Conservation (phyloP, 2,888 invertebrate genomes). For the Morpho achilles region DNA sequence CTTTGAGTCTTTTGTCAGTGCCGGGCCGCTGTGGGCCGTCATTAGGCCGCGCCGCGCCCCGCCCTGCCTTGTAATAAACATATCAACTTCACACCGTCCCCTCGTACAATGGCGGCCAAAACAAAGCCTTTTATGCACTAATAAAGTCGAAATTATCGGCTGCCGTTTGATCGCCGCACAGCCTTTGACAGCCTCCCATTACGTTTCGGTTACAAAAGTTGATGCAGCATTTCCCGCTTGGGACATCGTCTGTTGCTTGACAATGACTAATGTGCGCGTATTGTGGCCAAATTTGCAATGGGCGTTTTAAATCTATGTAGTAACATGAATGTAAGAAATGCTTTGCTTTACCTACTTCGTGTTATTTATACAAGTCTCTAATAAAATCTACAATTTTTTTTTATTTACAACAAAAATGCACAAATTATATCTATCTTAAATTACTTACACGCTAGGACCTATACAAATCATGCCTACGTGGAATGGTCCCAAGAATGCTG, state of each 20-base stretch:
- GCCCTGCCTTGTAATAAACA: slow-evolving; percentile 53
- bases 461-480: too few species aligned
- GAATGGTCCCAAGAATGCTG: too few species aligned
- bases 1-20: slow-evolving; percentile 7
- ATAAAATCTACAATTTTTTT: too few species aligned
- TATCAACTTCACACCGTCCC: slow-evolving; percentile 55
- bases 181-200: slow-evolving; percentile 22
- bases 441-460: too few species aligned
- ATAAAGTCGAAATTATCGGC: slow-evolving; percentile 49
- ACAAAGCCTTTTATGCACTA: slow-evolving; percentile 53
- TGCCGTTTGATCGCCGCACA: slow-evolving; percentile 27
- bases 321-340: too few species aligned
- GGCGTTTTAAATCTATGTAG: too few species aligned
- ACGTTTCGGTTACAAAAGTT: slow-evolving; percentile 21
- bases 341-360: too few species aligned
- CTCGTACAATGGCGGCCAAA: slow-evolving; percentile 45
- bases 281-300: slow-evolving; percentile 1
- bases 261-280: slow-evolving; percentile 7
- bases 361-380: too few species aligned
- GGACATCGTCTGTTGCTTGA: slow-evolving; percentile 8
- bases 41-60: slow-evolving; percentile 33
- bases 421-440: too few species aligned
- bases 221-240: slow-evolving; percentile 9
- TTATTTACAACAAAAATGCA: too few species aligned
- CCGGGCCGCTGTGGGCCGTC: slow-evolving; percentile 22